Conservation (phyloP, 2,888 invertebrate species). For the Cephonodes hylas region DNA sequence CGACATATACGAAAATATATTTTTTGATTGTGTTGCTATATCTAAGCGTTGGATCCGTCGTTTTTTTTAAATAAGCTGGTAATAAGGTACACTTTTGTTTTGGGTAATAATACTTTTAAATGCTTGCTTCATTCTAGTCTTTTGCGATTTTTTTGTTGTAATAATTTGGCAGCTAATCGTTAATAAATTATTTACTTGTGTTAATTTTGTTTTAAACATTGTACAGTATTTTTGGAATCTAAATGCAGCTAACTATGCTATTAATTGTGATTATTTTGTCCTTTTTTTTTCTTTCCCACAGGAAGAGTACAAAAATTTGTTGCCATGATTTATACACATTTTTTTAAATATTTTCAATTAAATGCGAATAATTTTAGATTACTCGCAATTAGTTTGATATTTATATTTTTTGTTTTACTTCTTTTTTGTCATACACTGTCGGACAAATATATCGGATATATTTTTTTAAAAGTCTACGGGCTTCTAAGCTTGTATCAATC, state of each 20-base stretch:
- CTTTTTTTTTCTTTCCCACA: not conserved
- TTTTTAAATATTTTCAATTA: not conserved
- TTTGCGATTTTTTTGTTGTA: not conserved
- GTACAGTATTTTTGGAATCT: slow-evolving; percentile 21
- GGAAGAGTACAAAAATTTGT: not conserved
- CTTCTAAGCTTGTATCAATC: too few species aligned
- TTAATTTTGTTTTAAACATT: slow-evolving; percentile 19
- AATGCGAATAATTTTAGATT: not conserved
- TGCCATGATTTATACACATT: not conserved
- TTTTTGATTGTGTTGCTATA: not conserved
- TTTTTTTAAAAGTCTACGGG: too few species aligned
- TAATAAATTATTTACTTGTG: slow-evolving; percentile 8
- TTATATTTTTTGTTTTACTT: not conserved
- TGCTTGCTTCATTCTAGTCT: slow-evolving; percentile 5
- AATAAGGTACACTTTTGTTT: slow-evolving; percentile 18
- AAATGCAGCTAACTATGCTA: slow-evolving; percentile 31
- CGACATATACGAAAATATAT: not conserved
- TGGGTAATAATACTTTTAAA: slow-evolving; percentile 28
- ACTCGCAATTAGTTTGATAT: not conserved
- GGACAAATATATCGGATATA: not conserved
- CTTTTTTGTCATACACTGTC: not conserved
- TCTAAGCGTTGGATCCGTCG: not conserved
- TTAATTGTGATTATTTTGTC: slow-evolving; percentile 1
- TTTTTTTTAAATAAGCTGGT: not conserved
- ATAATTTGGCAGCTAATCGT: slow-evolving; percentile 7